Evolutionary conservation across 2,113 vertebrate genomes (phyloP).

Genomic region (Siniperca chuatsi): DNA sequence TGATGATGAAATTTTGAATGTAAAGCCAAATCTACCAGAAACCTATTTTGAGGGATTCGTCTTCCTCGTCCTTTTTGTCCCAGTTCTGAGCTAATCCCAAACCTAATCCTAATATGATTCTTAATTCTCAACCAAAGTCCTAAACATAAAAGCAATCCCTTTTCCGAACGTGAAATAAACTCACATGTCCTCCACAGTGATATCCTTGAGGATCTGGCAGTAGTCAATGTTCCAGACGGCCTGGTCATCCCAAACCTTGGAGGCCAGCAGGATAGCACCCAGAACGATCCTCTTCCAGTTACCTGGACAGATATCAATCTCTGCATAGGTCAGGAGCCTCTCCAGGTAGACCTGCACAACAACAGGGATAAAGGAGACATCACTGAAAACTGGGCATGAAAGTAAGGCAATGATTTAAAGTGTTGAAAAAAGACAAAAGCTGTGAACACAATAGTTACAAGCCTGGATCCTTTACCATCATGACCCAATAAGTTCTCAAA

Average conservation of each 20-base stretch:
- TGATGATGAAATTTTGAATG: neutral
- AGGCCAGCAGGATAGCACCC: constrained; percentile 95
- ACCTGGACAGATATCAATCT: constrained; percentile 95
- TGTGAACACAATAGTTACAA: no score
- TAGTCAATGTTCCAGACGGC: constrained; percentile 99
- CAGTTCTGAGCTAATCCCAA: neutral
- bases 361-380: neutral
- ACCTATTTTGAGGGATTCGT: neutral
- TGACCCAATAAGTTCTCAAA: neutral
- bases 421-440: neutral
- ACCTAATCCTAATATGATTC: neutral
- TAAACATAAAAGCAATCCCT: neutral
- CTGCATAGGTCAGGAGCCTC: constrained; percentile 95
- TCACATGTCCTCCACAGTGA: constrained; percentile 98
- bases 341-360: constrained; percentile 93
- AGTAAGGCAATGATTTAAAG: neutral
- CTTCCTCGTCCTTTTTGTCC: neutral
- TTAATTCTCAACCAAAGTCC: neutral
- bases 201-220: constrained; percentile 98
- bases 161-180: constrained; percentile 29
- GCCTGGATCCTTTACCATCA: neutral
- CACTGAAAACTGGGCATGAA: neutral
- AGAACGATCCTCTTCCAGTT: constrained; percentile 98
- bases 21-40: neutral
- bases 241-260: constrained; percentile 99